Evolutionary conservation across 2,888 invertebrate genomes (phyloP), one percentile per base, ranked within the genome.

Genomic region (Hololepta plana): DNA sequence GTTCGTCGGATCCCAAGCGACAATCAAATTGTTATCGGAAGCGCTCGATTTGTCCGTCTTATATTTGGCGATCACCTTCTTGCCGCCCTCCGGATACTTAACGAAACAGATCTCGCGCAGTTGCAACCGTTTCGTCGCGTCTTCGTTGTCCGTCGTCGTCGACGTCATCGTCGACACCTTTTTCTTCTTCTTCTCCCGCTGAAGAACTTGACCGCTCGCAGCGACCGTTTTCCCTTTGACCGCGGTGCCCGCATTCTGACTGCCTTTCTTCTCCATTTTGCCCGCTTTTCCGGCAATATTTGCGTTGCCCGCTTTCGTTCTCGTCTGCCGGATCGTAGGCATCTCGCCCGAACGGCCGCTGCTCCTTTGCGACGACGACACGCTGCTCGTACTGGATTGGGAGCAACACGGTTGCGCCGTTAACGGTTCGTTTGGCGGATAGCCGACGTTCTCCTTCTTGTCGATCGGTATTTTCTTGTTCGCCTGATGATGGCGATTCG

Each of bases 41-140:
- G 33, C 30, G 10, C 24, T 26, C 20, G 27, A 21, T 8, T 35
- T 29, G 3, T 45, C 44, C 22, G 37, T 37, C 20, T 44, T 42
- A 26, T 50, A 52, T 29, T 51, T 53, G 1, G 53, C 51, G 16
- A 52, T 47, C 27, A 51, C 39, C 15, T 45, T 45, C 35, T 52
- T 53, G 7, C 48, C 47, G n/a, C 46, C 46, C 23, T 46, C 46
- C 22, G 35, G 39, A 29, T 41, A 44, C 36, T 52, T 53, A 21
- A 53, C 41, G 30, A 50, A 50, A 30, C 51, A 49, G 20, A 55
- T 51, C 30, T 53, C 53, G 12, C 43, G 36, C 21, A 55, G 32
- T 29, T 51, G 45, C n/a, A 50, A 24, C 13, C 38, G 33, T 28
- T 32, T 30, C 3, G 20, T 17, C 3, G 23, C 32, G 4, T 36